Evolutionary conservation across 2,797 vertebrate genomes (phyloP).

Genomic region (Brachymystax lenok): DNA sequence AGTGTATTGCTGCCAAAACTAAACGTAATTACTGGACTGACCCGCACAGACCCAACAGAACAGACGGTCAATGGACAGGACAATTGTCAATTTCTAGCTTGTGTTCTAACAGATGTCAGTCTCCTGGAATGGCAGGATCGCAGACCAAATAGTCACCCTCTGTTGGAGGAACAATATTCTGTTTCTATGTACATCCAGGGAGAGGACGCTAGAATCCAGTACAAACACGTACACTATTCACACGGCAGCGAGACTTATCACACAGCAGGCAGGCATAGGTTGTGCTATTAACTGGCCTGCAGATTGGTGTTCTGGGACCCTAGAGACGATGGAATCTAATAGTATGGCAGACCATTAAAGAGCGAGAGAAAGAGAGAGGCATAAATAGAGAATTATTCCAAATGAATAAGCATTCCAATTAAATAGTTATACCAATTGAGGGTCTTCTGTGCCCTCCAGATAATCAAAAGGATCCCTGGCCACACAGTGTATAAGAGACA

Average conservation of each 20-base stretch:
- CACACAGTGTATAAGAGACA: constrained; percentile 23
- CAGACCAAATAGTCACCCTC: not conserved
- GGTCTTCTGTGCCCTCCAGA: constrained; percentile 16
- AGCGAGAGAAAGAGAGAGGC: constrained; percentile 24
- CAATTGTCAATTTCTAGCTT: not conserved
- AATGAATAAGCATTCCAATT: not conserved
- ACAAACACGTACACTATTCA: constrained; percentile 25
- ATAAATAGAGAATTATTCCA: not conserved
- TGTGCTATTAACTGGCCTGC: constrained; percentile 50
- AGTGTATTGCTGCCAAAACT: not conserved
- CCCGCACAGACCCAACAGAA: not conserved
- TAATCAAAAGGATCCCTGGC: constrained; percentile 44
- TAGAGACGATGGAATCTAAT: constrained; percentile 42
- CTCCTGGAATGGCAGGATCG: not conserved
- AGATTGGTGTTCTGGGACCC: constrained; percentile 44
- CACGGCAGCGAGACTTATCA: constrained; percentile 25
- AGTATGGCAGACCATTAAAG: constrained; percentile 47
- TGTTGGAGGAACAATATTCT: not conserved
- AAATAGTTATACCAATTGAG: not conserved
- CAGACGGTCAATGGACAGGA: not conserved
- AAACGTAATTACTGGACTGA: not conserved
- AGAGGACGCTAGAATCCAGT: not conserved
- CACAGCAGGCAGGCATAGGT: constrained; percentile 40
- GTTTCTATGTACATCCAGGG: not conserved
- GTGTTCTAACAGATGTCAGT: not conserved